Base-by-base conservation (phyloP, 2,113 vertebrate species). In the Marcusenius ussheri region DNA sequence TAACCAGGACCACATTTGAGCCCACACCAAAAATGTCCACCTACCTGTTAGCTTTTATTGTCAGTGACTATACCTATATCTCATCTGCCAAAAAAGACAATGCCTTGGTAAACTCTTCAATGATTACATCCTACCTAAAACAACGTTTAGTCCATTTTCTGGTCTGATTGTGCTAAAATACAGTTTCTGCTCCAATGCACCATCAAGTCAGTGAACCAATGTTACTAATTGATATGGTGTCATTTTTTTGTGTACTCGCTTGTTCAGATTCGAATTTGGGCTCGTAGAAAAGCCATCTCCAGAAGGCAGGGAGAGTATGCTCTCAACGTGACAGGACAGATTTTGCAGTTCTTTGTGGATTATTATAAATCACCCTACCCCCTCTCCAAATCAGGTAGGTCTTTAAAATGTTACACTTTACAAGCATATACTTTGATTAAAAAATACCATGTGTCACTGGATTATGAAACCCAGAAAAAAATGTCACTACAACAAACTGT, bases 41-140 rank as follows among this genome's bases (percentile, higher is more conserved):
- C 0, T 99, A 99, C 92, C 94, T 99, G 80, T 92, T 99, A 94
- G 98, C 97, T 8, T 98, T 97, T 83, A 97, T 99, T 0, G 96
- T 99, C 93, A 95, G 96, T 50, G 93, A 98, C 92, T 99, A 98
- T 56, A 0, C 0, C 0, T 0, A 0, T 0, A 47, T 94, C 90
- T 0, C 87, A 0, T 0, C 0, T 0, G 0, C n/a, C 17, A 89
- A 90, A 45, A 91, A 0, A 0, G 0, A 77, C 0, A 0, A 0
- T 0, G 47, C 94, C 47, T 21, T 42, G 97, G 98, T 99, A 95
- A 89, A 35, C 17, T 8, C 74, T 80, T 80, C 74, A 80, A 80
- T 13, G 10, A 70, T 70, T 70, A 70, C 62, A 70, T 70, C 62
- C 62, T 66, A 49, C 46, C 15, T 85, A 50, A 85, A 50, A 19